Base-by-base conservation (phyloP, 2,888 invertebrate genomes). In the Athetis lepigone region DNA sequence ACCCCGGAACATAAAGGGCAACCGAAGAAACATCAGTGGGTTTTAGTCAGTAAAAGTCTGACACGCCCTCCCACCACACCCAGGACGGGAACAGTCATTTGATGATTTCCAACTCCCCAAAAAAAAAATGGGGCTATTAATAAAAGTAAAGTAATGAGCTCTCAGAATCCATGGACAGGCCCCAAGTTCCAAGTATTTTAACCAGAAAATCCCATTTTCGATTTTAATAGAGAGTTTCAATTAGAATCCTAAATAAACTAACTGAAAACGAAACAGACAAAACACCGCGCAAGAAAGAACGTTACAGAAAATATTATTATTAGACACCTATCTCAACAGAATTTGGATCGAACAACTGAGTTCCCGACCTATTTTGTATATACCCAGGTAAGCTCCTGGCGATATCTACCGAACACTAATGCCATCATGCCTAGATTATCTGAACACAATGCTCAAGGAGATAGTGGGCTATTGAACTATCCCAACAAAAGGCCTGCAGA, bases 191-290 rank as follows among this genome's bases (percentile, higher is more conserved):
- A n/a, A n/a, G n/a, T n/a, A n/a, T n/a, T n/a, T n/a, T n/a, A n/a
- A n/a, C n/a, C n/a, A n/a, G n/a, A n/a, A n/a, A n/a, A n/a, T n/a
- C n/a, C n/a, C n/a, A n/a, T n/a, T n/a, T n/a, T n/a, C n/a, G n/a
- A n/a, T n/a, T n/a, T n/a, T n/a, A n/a, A n/a, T n/a, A n/a, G n/a
- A 19, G 33, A 59, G 47, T 67, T 58, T 50, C 19, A 52, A 59
- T 58, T 52, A 56, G 29, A 42, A 49, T 13, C 13, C 33, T 33
- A 7, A 46, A 42, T 45, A 47, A 49, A 59, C 40, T 50, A 49
- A 59, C 40, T 50, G 6, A 0, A 2, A 37, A 37, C 25, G 39
- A 43, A 45, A 49, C 16, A 29, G 52, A 40, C 23, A 63, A 33
- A 43, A 49, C 16, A 19, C 8, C 19, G 6, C 1, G 21, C 13